These are phyloP conservation scores for Biston stratarius DNA, from an alignment of 2,888 invertebrate genomes.

Conservation along the genomic window DNA sequence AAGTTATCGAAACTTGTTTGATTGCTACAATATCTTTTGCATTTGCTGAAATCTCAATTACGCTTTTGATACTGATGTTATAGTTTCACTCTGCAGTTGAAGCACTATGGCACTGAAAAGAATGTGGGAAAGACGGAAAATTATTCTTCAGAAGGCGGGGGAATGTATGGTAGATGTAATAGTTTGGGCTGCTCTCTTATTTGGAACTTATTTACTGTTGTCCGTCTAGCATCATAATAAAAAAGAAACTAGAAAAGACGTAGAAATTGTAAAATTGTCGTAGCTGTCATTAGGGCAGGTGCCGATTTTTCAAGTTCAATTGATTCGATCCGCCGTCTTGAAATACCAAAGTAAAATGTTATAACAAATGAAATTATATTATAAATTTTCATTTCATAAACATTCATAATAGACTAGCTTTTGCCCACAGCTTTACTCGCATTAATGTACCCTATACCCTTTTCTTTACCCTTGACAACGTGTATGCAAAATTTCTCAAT, in stretches of 20 bases:
- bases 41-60: constrained; percentile 67
- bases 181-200: constrained; percentile 60
- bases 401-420: background rate
- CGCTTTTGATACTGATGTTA: constrained; percentile 61
- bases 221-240: constrained; percentile 41
- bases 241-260: background rate
- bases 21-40: constrained; percentile 68
- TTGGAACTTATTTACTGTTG: constrained; percentile 62
- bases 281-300: background rate
- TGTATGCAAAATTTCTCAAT: too few species aligned
- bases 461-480: too few species aligned
- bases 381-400: background rate
- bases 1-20: constrained; percentile 62
- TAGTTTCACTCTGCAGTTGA: constrained; percentile 34
- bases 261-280: background rate
- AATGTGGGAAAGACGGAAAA: constrained; percentile 57
- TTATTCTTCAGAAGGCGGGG: constrained; percentile 50
- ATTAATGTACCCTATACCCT: too few species aligned
- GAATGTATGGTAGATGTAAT: constrained; percentile 54
- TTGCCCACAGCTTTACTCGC: too few species aligned
- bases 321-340: background rate
- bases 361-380: background rate
- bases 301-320: background rate
- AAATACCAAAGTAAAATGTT: constrained; percentile 6
- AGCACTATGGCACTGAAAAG: constrained; percentile 56